Conservation (phyloP, 2,797 vertebrate species). For the Acanthornis magna region DNA sequence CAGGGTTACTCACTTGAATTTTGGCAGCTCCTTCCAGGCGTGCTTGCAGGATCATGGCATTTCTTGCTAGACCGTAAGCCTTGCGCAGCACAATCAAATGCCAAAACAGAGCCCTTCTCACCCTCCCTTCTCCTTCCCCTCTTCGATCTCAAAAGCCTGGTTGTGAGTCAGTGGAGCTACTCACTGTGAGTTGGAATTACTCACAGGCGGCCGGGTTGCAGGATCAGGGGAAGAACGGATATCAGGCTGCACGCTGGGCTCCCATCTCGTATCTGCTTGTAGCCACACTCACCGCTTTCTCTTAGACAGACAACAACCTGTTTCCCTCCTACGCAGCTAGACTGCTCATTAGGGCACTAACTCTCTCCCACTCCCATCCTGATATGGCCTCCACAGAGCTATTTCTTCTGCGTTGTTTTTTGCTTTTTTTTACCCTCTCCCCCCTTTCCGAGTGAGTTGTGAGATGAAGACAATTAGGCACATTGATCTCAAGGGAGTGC, state of each 20-base stretch:
- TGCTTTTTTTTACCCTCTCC: not conserved
- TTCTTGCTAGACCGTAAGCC: not conserved
- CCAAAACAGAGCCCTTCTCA: conserved; percentile 16
- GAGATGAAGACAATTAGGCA: conserved; percentile 46
- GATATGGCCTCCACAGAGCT: conserved; percentile 57
- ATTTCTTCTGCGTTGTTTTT: conserved; percentile 45
- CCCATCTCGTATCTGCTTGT: conserved; percentile 37
- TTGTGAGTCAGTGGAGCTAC: conserved; percentile 59
- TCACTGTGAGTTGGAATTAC: conserved; percentile 53
- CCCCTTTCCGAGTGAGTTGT: not conserved
- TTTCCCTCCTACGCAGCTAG: conserved; percentile 62
- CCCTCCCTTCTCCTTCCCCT: conserved; percentile 37
- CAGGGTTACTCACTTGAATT: not conserved
- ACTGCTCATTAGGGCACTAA: conserved; percentile 69
- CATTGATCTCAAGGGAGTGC: not conserved
- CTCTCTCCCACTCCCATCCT: conserved; percentile 68
- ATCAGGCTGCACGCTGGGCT: conserved; percentile 34
- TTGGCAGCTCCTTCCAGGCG: conserved; percentile 19
- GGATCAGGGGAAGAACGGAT: conserved; percentile 58
- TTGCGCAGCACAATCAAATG: not conserved
- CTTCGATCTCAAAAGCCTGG: conserved; percentile 8
- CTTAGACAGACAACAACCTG: conserved; percentile 64
- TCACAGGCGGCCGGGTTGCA: conserved; percentile 56
- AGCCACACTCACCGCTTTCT: conserved; percentile 36
- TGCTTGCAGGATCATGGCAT: conserved; percentile 27